These are phyloP conservation scores for Thecophora atra DNA, from an alignment of 2,888 invertebrate species.

Conservation along the genomic window DNA sequence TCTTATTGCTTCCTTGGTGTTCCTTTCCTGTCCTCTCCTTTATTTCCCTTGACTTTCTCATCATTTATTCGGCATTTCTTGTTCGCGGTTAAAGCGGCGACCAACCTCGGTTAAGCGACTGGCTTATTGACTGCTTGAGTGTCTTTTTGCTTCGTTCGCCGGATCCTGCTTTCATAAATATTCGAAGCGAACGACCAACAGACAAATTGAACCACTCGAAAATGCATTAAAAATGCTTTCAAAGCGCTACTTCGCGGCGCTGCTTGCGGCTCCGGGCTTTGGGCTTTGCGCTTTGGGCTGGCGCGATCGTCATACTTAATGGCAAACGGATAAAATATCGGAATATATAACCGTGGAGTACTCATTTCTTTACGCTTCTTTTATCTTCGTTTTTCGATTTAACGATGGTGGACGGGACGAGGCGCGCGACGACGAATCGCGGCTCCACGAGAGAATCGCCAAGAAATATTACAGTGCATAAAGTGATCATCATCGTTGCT, in stretches of 20 bases:
- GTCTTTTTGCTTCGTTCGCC: not conserved
- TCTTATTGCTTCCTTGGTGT: not conserved
- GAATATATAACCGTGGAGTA: not conserved
- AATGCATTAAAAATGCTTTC: constrained; percentile 56
- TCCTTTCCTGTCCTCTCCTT: not conserved
- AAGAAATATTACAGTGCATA: constrained; percentile 28
- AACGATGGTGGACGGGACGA: too few species aligned
- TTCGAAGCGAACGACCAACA: constrained; percentile 46
- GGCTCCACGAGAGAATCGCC: not conserved
- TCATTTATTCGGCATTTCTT: not conserved
- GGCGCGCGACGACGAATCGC: not conserved
- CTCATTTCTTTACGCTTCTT: not conserved
- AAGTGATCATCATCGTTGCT: constrained; percentile 36
- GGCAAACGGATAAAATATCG: constrained; percentile 32
- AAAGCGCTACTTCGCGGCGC: constrained; percentile 41
- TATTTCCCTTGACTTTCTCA: not conserved
- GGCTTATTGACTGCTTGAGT: not conserved
- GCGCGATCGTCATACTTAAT: constrained; percentile 35
- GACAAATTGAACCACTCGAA: constrained; percentile 62
- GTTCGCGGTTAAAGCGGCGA: not conserved
- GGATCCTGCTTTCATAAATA: constrained; percentile 27
- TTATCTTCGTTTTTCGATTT: not conserved
- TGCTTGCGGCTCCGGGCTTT: not conserved
- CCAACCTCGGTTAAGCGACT: not conserved
- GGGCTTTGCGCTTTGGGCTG: constrained; percentile 27